These are phyloP conservation scores for Danaus chrysippus DNA, from an alignment of 2,888 invertebrate species.

Conservation along the genomic window DNA sequence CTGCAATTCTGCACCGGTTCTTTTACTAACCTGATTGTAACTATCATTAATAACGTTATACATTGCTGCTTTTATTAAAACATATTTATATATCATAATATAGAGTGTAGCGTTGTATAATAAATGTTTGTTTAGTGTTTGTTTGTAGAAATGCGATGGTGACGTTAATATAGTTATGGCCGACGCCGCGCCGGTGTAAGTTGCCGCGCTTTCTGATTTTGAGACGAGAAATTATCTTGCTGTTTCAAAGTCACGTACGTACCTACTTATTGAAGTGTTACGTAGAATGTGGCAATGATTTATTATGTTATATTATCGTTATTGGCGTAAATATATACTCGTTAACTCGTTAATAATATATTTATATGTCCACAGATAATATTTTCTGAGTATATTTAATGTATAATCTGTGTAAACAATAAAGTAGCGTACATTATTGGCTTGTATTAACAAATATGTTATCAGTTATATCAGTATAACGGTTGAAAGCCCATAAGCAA, in stretches of 20 bases:
- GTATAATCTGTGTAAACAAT: too few relatives aligned
- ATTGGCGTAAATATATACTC: slow-evolving; percentile 9
- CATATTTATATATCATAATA: neutral
- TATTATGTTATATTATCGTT: slow-evolving; percentile 45
- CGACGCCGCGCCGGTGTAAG: slow-evolving; percentile 37
- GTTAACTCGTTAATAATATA: neutral
- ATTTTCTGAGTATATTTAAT: too few relatives aligned
- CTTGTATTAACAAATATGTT: neutral
- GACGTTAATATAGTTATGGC: slow-evolving; percentile 40
- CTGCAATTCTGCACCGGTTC: slow-evolving; percentile 53
- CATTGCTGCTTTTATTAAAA: slow-evolving; percentile 33
- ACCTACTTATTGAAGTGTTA: slow-evolving; percentile 61
- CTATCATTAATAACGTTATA: slow-evolving; percentile 27
- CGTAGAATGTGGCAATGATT: slow-evolving; percentile 61
- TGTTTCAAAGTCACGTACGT: slow-evolving; percentile 71
- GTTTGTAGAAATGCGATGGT: slow-evolving; percentile 25
- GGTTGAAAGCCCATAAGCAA: neutral
- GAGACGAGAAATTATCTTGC: slow-evolving; percentile 60
- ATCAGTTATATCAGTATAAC: slow-evolving; percentile 1
- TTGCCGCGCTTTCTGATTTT: slow-evolving; percentile 77
- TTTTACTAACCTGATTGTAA: slow-evolving; percentile 62
- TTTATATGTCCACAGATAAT: too few relatives aligned
- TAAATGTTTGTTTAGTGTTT: neutral
- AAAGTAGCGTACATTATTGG: too few relatives aligned
- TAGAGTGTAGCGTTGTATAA: slow-evolving; percentile 14